Percentiles rank a stretch among this genome's conserved stretches.
Evolutionary conservation across 2,888 invertebrate genomes (phyloP).

Genomic region (Troilus luridus): DNA sequence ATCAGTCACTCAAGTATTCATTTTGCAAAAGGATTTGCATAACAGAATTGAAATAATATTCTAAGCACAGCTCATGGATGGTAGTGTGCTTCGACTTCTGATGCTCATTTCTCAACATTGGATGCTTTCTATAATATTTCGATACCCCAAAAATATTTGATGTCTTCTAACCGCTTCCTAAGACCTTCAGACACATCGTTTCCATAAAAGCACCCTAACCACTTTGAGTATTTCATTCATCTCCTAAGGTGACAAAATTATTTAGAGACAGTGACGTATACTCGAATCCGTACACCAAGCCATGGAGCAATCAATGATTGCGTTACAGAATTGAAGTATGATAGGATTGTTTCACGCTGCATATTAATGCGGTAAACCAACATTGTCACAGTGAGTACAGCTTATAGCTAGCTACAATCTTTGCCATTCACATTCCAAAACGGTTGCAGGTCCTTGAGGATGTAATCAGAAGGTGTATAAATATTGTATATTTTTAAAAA

Average conservation of each 20-base stretch:
- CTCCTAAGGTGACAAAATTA: neutral
- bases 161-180: neutral
- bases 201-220: neutral
- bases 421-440: constrained; percentile 1
- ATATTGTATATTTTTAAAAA: too few relatives aligned
- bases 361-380: constrained; percentile 36
- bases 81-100: neutral
- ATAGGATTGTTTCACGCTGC: neutral
- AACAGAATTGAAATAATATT: constrained; percentile 1
- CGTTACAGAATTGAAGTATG: constrained; percentile 7
- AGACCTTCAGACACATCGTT: neutral
- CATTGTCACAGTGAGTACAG: neutral
- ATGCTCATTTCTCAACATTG: neutral
- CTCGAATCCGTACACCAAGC: neutral
- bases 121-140: neutral
- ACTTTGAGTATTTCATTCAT: neutral
- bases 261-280: neutral
- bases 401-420: neutral
- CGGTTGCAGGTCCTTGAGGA: neutral
- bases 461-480: neutral
- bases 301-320: neutral
- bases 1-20: constrained; percentile 7
- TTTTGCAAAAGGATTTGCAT: constrained; percentile 17
- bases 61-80: neutral
- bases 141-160: neutral